Base-by-base conservation (phyloP, 53 echinoderm and acorn worm species). In the Hippasteria phrygiana region DNA sequence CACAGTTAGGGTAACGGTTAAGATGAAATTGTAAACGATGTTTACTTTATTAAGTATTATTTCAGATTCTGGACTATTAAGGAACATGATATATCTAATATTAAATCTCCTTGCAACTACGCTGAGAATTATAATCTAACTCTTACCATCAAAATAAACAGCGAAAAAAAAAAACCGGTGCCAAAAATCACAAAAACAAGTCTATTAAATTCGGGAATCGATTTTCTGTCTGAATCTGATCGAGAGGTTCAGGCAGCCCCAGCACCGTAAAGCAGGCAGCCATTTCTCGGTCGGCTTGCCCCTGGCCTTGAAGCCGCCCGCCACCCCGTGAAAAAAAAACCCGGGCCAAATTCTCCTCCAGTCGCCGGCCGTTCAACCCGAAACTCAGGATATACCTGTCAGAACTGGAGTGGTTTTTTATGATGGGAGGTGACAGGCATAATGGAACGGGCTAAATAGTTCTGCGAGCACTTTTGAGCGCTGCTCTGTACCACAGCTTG, bases 361-460 rank as follows among this genome's bases (percentile, higher is more conserved):
- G 5, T 37, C 20, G 38, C 40, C 62, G 82, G 64, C 65, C 82
- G 65, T 82, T 82, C 82, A 82, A 82, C 78, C 62, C 78, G 37
- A 59, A 35, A 39, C 37, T 55, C 62, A 79, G 82, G 82, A 82
- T 66, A 32, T 17, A 82, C 27, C 82, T 43, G 82, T 82, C 82
- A 82, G 32, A 43, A 64, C 26, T 66, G 16, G 45, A 66, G 82
- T 66, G 67, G 31, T 43, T 82, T 82, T 81, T 82, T 47, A 82
- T 82, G 82, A 82, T 82, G 31, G 46, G 43, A 45, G 32, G 64
- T 82, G 82, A 82, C 82, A 47, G 46, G 31, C 42, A 82, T 66
- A 62, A 50, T 75, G 75, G 75, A 47, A 75, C 75, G 20, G 53
- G 33, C 75, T 47, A 50, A 75, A 75, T 66, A 29, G 32, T 42